A percentile compares a stretch with the other conserved stretches of the same genome.
phyloP scores from a whole-genome alignment of 2,113 vertebrate genomes.

The Gorilla gorilla region DNA sequence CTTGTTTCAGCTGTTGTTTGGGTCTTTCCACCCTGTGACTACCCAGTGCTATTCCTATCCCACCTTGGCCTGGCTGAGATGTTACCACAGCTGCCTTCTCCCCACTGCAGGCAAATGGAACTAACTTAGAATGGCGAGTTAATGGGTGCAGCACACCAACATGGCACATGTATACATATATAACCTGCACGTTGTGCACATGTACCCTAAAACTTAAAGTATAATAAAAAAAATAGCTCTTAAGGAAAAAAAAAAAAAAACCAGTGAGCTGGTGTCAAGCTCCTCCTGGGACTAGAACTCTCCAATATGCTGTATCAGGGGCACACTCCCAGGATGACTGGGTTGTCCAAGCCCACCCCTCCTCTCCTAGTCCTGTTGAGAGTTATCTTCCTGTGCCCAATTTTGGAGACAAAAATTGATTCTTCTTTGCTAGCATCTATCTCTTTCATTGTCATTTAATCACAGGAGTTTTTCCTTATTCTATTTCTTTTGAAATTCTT shows the following conservation, averaged over 20 bases:
- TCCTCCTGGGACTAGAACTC: no score
- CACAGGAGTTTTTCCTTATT: not conserved
- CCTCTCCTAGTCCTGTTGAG: not conserved
- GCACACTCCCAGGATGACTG: fast-evolving
- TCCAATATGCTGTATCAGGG: fast-evolving
- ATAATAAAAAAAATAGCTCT: no score
- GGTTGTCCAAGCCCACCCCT: fast-evolving
- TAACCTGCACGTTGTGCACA: no score
- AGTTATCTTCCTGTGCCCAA: not conserved
- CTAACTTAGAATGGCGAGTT: not conserved
- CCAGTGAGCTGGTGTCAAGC: not conserved
- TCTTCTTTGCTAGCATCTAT: not conserved
- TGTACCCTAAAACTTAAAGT: no score
- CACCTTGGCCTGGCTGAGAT: not conserved
- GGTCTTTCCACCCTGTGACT: no score
- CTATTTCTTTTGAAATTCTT: not conserved
- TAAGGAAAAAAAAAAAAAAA: not conserved
- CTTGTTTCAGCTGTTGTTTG: no score
- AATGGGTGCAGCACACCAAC: no score
- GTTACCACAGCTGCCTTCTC: not conserved
- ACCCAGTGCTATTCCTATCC: no score
- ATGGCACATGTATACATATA: no score
- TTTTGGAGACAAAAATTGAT: not conserved
- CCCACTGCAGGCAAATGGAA: not conserved
- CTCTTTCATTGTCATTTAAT: not conserved